Conservation (phyloP, 2,888 invertebrate genomes). For the Drosophila tanythrix region DNA sequence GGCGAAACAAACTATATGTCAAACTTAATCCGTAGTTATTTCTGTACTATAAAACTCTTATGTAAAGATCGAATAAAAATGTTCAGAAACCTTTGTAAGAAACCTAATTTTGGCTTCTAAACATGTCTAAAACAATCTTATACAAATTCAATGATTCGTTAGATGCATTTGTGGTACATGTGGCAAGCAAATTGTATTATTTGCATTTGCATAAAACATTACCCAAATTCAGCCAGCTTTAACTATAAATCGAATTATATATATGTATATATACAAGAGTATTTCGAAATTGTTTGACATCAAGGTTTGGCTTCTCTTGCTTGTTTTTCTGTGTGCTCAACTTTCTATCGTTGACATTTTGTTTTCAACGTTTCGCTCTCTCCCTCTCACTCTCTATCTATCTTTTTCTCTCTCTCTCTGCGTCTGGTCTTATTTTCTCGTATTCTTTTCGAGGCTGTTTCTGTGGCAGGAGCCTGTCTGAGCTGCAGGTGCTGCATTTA, state of each 20-base stretch:
- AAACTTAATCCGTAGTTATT: no score
- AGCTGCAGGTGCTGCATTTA: conserved; percentile 75
- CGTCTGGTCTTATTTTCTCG: conserved; percentile 14
- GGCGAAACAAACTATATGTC: no score
- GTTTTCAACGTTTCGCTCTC: conserved; percentile 55
- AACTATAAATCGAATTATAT: neutral
- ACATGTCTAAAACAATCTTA: neutral
- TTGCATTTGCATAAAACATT: conserved; percentile 3
- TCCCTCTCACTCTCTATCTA: conserved; percentile 27
- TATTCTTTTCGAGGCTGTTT: conserved; percentile 11
- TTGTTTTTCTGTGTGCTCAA: conserved; percentile 29
- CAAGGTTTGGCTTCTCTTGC: neutral
- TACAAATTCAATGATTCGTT: neutral
- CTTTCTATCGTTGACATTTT: conserved; percentile 72
- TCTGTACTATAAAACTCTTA: neutral
- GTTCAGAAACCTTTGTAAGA: neutral
- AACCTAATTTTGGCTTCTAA: neutral
- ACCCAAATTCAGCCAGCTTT: neutral
- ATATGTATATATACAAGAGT: neutral
- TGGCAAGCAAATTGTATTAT: neutral
- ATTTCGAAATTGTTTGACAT: conserved; percentile 2
- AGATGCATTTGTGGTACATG: neutral
- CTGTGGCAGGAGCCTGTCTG: conserved; percentile 30
- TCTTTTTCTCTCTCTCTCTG: conserved; percentile 24
- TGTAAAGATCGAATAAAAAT: neutral